These are phyloP conservation scores for Anableps anableps DNA, from an alignment of 2,797 vertebrate species.

Conservation along the genomic window DNA sequence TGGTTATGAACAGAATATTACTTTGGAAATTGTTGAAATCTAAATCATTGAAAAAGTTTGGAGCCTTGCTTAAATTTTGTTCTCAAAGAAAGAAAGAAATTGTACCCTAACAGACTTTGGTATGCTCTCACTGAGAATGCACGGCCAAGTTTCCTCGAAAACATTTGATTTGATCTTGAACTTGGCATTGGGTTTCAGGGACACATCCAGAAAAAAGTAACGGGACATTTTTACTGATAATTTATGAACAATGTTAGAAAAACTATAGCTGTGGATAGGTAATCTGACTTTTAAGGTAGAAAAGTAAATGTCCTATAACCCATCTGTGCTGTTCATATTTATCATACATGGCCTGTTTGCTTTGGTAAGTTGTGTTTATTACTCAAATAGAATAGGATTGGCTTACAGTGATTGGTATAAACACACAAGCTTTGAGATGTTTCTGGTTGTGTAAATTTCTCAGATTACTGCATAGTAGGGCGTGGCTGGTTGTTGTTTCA, in stretches of 20 bases:
- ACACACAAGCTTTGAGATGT: neutral
- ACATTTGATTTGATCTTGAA: slow-evolving; percentile 24
- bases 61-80: slow-evolving; percentile 5
- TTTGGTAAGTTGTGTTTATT: neutral
- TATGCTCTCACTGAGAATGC: slow-evolving; percentile 32
- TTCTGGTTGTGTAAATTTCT: neutral
- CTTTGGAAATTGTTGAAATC: slow-evolving; percentile 15
- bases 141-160: slow-evolving; percentile 39
- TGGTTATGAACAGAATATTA: neutral
- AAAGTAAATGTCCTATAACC: neutral
- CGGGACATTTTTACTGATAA: slow-evolving; percentile 19
- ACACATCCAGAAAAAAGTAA: slow-evolving; percentile 15
- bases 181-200: slow-evolving; percentile 19
- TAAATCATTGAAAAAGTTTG: slow-evolving; percentile 12
- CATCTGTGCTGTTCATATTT: neutral
- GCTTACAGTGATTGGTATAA: neutral
- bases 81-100: neutral
- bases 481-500: neutral
- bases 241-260: slow-evolving; percentile 4
- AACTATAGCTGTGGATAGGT: neutral
- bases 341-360: neutral
- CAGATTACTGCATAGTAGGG: too few species aligned
- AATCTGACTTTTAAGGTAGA: neutral
- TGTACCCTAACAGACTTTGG: slow-evolving; percentile 23
- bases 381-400: neutral